Evolutionary conservation across 1,140 invertebrate species (phyloP), one percentile per base, ranked within the genome.

Genomic region (Trichomalopsis sarcophagae): DNA sequence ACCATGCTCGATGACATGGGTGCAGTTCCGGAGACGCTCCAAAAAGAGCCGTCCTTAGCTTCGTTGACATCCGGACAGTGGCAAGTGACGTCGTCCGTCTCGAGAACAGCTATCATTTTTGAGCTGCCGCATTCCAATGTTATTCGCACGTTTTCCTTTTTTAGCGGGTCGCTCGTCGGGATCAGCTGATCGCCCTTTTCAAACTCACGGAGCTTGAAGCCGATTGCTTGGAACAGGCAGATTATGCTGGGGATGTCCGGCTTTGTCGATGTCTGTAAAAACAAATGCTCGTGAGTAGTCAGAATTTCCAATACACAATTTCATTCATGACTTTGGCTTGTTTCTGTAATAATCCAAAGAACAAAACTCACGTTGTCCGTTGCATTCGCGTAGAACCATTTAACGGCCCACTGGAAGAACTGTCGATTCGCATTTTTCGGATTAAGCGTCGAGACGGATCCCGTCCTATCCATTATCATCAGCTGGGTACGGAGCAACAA

Each of bases 1-100:
- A 89, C 89, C 13, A 62, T 82, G 71, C 86, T 89, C 74, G 79
- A 86, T 10, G 17, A 21, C 6, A 66, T 68, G 33, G 88, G 89
- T 36, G 69, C 88, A 11, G 84, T 91, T 27, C 91, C 91, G 68
- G 87, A 89, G n/a, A 92, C 84, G 62, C 89, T 91, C 91, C 90
- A 92, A 76, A 91, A 90, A 0, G 91, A 91, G 21, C 88, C 89
- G 14, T 89, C 89, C 50, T 89, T 89, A 14, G 88, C 83, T 69
- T 89, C 88, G 14, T 89, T 80, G 44, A 86, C 82, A 82, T 87
- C 86, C 33, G 88, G 88, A 87, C 91, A 92, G 17, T 89, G 88
- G 68, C 91, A 91, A 17, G 82, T 87, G 11, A 92, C 87, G 6
- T 88, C 88, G 47, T 88, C 85, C 80, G 90, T 87, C 82, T 91